Evolutionary conservation across 2,797 vertebrate species (phyloP).

Genomic region (Galago senegalensis): DNA sequence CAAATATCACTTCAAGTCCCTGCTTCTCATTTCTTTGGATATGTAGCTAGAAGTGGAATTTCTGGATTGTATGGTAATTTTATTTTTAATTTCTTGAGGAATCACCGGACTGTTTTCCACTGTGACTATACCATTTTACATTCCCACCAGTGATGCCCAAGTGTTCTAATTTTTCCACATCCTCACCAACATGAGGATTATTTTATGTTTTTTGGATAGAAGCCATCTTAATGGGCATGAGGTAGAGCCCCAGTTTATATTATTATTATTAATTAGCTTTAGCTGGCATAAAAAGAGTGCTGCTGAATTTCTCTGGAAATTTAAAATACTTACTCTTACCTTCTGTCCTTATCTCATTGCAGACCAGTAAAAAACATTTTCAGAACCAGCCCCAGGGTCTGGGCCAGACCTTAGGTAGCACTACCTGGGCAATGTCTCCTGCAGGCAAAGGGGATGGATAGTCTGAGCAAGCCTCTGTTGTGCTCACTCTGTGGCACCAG

Average conservation of each 20-base stretch:
- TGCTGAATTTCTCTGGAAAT: neutral
- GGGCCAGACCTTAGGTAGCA: neutral
- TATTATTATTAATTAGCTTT: neutral
- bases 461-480: neutral
- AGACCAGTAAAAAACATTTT: neutral
- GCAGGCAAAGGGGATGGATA: rapidly evolving
- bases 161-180: no score
- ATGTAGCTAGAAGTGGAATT: no score
- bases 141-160: no score
- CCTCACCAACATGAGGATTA: no score
- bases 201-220: neutral
- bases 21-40: no score
- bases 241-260: neutral
- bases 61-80: no score
- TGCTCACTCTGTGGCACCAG: neutral
- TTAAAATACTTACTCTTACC: neutral
- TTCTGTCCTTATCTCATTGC: neutral
- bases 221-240: neutral
- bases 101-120: no score
- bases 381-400: neutral
- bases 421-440: no score
- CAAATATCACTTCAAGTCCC: no score
- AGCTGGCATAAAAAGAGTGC: neutral
- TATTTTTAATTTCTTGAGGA: no score
- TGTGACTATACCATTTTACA: no score